Base-by-base conservation (phyloP, 2,113 vertebrate species). In the Talpa occidentalis region DNA sequence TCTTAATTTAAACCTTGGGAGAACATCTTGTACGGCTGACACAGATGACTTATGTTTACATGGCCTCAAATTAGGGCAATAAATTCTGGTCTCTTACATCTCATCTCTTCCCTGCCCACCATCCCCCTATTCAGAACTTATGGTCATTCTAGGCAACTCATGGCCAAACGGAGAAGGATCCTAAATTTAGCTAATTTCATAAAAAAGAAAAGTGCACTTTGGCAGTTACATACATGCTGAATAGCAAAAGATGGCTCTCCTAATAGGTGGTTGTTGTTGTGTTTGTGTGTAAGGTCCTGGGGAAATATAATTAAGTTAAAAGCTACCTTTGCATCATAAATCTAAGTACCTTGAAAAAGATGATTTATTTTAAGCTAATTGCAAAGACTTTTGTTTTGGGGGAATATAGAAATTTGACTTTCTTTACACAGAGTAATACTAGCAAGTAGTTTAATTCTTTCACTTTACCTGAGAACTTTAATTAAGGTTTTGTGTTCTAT, bases 351-450 rank as follows among this genome's bases (percentile, higher is more conserved):
- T 91, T 60, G 47, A 81, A 86, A 94, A 79, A 49, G 44, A 78
- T 74, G 47, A 72, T 79, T 95, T 96, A 84, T 83, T 92, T 87
- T 85, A 95, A 96, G 72, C 90, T 88, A 91, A 91, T 81, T 95
- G 52, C 56, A 73, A 80, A 95, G 69, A 47, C 19, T 26, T 82
- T 70, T 21, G 17, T 56, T 90, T 60, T 91, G 72, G 47, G 49
- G 72, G 47, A 42, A 73, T 21, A 47, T 4, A 40, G 35, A 91
- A 76, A 66, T 76, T 79, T 60, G 35, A 64, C 76, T 56, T 90
- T 83, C 40, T 88, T 82, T 73, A 66, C 28, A 85, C 5, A 67
- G 40, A 47, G 60, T 60, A 88, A 66, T 88, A 90, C 54, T 72
- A 88, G n/a, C 37, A 92, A 64, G 35, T 60, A 81, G 30, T 86